phyloP scores from a whole-genome alignment of 2,113 vertebrate genomes.

The Oryzias javanicus region DNA sequence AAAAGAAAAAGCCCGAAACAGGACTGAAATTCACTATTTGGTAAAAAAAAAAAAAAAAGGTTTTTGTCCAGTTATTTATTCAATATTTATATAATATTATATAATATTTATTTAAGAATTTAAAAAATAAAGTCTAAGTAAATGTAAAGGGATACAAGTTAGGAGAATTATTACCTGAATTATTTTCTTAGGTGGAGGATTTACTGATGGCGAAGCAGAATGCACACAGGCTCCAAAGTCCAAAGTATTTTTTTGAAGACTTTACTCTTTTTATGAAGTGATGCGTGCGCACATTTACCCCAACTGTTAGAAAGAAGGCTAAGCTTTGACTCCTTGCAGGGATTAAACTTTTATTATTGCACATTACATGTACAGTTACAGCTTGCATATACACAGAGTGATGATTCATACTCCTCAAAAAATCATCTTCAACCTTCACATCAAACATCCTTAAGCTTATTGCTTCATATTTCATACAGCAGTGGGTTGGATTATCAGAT shows the following conservation, averaged over 20 bases:
- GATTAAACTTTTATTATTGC: slow-evolving; percentile 55
- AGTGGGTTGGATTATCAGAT: not conserved
- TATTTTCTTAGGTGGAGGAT: too few species aligned
- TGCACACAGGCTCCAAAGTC: slow-evolving; percentile 26
- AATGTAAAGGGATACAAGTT: too few species aligned
- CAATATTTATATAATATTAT: too few species aligned
- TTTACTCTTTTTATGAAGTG: not conserved
- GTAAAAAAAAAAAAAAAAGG: too few species aligned
- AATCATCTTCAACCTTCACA: slow-evolving; percentile 25
- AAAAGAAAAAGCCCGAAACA: too few species aligned
- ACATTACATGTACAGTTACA: slow-evolving; percentile 47
- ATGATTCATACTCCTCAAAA: slow-evolving; percentile 32
- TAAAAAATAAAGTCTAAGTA: too few species aligned
- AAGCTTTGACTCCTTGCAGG: slow-evolving; percentile 5
- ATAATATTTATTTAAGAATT: too few species aligned
- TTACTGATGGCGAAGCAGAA: too few species aligned
- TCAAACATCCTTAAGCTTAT: slow-evolving; percentile 33
- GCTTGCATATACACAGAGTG: slow-evolving; percentile 47
- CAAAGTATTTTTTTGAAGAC: slow-evolving; percentile 23
- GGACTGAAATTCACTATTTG: too few species aligned
- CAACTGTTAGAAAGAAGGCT: not conserved
- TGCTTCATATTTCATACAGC: slow-evolving; percentile 40
- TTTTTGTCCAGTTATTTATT: too few species aligned
- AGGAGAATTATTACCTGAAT: too few species aligned
- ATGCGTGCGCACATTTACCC: not conserved